Percentiles rank a stretch among this genome's conserved stretches.
phyloP scores from a whole-genome alignment of 2,113 vertebrate genomes.

The Etheostoma spectabile region DNA sequence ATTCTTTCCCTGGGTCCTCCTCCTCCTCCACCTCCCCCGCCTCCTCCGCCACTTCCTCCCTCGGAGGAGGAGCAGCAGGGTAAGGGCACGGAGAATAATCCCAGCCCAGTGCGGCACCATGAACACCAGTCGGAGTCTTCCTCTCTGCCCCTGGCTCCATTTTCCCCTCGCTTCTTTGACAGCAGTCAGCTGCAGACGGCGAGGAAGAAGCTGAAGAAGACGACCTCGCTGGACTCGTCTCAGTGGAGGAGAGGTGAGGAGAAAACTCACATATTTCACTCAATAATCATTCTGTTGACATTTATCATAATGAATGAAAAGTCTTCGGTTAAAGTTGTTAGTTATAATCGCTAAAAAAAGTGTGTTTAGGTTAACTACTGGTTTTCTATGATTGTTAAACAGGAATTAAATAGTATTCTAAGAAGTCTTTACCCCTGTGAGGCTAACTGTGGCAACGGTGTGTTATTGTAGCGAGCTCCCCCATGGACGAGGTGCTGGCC shows the following conservation, averaged over 20 bases:
- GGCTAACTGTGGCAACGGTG: neutral
- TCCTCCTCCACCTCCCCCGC: conserved; percentile 63
- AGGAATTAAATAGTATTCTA: neutral
- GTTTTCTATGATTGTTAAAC: neutral
- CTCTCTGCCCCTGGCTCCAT: conserved; percentile 77
- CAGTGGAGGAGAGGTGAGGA: conserved; percentile 92
- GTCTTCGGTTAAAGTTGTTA: neutral
- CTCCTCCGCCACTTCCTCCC: conserved; percentile 51
- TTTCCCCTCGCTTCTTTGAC: conserved; percentile 92
- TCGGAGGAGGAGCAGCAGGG: conserved; percentile 75
- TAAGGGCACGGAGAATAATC: conserved; percentile 55
- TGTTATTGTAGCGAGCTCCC: conserved; percentile 89
- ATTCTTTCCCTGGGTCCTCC: conserved; percentile 60
- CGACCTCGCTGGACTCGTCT: conserved; percentile 88
- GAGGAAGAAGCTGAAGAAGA: conserved; percentile 95
- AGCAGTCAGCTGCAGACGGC: conserved; percentile 95
- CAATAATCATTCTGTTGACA: neutral
- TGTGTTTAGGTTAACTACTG: neutral
- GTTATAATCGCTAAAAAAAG: too few species aligned
- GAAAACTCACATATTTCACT: neutral
- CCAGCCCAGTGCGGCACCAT: conserved; percentile 59
- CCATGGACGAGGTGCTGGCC: conserved; percentile 98
- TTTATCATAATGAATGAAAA: neutral
- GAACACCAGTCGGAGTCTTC: conserved; percentile 80
- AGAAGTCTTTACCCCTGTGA: neutral